Conservation (phyloP, 1,140 invertebrate genomes). For the Diachasmimorpha longicaudata region DNA sequence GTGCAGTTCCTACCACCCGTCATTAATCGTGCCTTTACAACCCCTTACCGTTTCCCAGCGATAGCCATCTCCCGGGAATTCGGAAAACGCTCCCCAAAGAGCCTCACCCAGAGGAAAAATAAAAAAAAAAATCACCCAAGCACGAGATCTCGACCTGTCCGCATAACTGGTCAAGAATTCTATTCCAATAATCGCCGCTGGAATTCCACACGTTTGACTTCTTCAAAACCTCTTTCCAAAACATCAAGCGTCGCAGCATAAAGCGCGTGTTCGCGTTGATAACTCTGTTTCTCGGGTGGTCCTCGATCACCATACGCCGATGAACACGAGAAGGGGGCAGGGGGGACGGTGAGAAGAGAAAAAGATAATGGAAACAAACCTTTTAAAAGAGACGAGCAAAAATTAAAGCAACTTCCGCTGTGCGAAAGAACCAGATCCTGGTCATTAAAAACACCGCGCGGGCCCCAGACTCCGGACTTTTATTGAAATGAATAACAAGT, state of each 20-base stretch:
- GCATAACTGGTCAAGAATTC: slow-evolving; percentile 30
- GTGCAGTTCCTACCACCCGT: too few relatives aligned
- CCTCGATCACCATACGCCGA: neutral
- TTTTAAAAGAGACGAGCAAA: neutral
- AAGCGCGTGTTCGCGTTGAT: slow-evolving; percentile 23
- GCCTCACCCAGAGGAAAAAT: neutral
- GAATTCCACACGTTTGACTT: neutral
- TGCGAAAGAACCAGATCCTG: slow-evolving; percentile 4
- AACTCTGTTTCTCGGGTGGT: slow-evolving; percentile 27
- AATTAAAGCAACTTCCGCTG: slow-evolving; percentile 12
- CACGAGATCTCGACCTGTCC: slow-evolving; percentile 17
- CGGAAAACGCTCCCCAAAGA: neutral
- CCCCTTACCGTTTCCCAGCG: neutral
- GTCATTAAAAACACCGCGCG: neutral
- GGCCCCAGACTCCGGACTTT: neutral
- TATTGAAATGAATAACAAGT: slow-evolving; percentile 7
- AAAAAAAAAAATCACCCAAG: neutral
- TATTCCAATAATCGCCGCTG: slow-evolving; percentile 23
- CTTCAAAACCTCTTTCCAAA: neutral
- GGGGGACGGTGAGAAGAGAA: too few relatives aligned
- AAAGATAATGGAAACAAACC: neutral
- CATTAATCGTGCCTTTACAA: too few relatives aligned
- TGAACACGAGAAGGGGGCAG: too few relatives aligned
- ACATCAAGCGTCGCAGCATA: slow-evolving; percentile 5
- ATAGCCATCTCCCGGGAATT: neutral